Conservation (phyloP, 2,113 vertebrate species). For the Eleginops maclovinus region DNA sequence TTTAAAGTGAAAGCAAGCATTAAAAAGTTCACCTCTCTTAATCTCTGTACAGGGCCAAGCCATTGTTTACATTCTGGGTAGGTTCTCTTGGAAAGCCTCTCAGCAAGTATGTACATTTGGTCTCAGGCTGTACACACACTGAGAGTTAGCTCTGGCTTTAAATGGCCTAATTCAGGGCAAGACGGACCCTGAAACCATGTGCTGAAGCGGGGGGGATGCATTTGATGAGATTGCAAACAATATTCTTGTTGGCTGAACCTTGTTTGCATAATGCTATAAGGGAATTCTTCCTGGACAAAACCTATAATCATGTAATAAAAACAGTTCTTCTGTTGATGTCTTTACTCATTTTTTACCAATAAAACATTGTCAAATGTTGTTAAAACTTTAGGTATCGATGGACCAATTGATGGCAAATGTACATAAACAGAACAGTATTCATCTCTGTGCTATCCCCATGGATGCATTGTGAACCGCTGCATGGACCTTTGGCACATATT, state of each 20-base stretch:
- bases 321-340: not conserved
- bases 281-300: not conserved
- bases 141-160: not conserved
- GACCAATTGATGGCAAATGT: not conserved
- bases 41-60: conserved; percentile 29
- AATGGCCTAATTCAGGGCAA: conserved; percentile 1
- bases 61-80: conserved; percentile 55
- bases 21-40: conserved; percentile 40
- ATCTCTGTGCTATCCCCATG: not conserved
- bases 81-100: conserved; percentile 26
- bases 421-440: not conserved
- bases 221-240: conserved; percentile 12
- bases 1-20: conserved; percentile 48
- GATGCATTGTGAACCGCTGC: not conserved
- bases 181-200: conserved; percentile 4
- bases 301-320: not conserved
- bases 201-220: not conserved
- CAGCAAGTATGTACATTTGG: not conserved
- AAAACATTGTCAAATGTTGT: not conserved
- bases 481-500: conserved; percentile 15
- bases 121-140: conserved; percentile 7
- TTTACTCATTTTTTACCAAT: not conserved
- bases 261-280: not conserved
- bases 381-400: not conserved
- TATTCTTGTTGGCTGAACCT: conserved; percentile 12